Evolutionary conservation across 1,140 invertebrate genomes (phyloP).

Genomic region (Dendroctonus ponderosae): DNA sequence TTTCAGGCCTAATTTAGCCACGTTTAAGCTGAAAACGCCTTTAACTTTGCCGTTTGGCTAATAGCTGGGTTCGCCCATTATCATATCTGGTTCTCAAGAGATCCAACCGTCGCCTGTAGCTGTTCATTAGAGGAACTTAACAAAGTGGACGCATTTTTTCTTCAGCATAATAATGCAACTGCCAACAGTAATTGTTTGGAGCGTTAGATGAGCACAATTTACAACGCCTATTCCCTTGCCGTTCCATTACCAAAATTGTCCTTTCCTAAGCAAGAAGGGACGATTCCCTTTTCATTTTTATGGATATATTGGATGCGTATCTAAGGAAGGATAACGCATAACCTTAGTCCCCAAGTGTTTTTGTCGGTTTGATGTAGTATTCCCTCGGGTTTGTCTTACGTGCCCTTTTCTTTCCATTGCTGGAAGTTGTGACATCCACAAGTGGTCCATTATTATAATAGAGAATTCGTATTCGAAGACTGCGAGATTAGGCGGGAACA

Average conservation of each 20-base stretch:
- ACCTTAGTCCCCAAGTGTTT: conserved; percentile 4
- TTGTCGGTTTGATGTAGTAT: conserved; percentile 8
- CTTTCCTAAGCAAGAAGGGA: background rate
- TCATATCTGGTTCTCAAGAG: no score
- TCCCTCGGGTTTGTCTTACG: conserved; percentile 4
- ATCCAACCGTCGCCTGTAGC: no score
- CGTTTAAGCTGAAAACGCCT: no score
- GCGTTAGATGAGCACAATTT: no score
- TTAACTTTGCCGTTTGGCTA: no score
- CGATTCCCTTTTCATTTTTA: conserved; percentile 1
- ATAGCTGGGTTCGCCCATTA: no score
- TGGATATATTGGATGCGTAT: conserved; percentile 9
- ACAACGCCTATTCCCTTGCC: background rate
- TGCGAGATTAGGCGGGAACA: background rate
- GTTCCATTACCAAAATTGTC: conserved; percentile 4
- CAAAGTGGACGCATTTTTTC: no score
- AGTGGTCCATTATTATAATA: conserved; percentile 18
- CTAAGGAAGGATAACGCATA: conserved; percentile 1
- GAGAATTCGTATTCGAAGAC: background rate
- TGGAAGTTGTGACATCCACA: conserved; percentile 13
- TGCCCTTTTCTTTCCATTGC: conserved; percentile 5
- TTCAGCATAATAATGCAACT: no score
- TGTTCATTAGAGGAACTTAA: no score
- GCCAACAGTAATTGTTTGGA: no score
- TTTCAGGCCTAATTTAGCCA: no score